These are phyloP conservation scores for Drosophila quadrilineata DNA, from an alignment of 1,140 invertebrate genomes.

Conservation along the genomic window DNA sequence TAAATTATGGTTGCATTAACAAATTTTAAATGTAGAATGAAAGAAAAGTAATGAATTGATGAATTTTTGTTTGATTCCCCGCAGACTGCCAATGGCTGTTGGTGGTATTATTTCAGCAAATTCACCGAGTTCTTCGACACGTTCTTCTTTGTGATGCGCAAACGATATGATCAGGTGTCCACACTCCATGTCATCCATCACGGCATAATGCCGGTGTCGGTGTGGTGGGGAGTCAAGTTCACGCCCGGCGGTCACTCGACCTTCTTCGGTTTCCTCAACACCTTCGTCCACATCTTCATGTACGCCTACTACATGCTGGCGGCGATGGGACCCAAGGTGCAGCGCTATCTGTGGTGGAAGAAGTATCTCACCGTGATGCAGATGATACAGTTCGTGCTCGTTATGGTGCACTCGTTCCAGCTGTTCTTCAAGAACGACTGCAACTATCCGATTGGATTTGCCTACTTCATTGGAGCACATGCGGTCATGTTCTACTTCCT, in stretches of 20 bases:
- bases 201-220: constrained; percentile 94
- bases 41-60: too few species aligned
- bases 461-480: constrained; percentile 88
- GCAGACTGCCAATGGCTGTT: constrained; percentile 88
- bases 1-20: too few species aligned
- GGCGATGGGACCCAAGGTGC: constrained; percentile 91
- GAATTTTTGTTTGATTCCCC: constrained; percentile 37
- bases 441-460: constrained; percentile 89
- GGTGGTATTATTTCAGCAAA: constrained; percentile 95
- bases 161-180: constrained; percentile 92
- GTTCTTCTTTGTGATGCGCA: constrained; percentile 92
- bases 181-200: constrained; percentile 96
- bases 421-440: constrained; percentile 91
- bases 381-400: constrained; percentile 92
- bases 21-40: too few species aligned
- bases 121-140: constrained; percentile 94
- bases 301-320: constrained; percentile 94
- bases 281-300: constrained; percentile 95
- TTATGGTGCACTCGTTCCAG: constrained; percentile 91
- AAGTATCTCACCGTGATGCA: constrained; percentile 94
- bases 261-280: constrained; percentile 93
- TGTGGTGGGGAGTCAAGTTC: constrained; percentile 96
- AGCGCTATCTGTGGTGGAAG: constrained; percentile 97
- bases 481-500: constrained; percentile 90
- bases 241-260: constrained; percentile 88